Evolutionary conservation across 2,888 invertebrate genomes (phyloP).

Genomic region (Pherbina coryleti): DNA sequence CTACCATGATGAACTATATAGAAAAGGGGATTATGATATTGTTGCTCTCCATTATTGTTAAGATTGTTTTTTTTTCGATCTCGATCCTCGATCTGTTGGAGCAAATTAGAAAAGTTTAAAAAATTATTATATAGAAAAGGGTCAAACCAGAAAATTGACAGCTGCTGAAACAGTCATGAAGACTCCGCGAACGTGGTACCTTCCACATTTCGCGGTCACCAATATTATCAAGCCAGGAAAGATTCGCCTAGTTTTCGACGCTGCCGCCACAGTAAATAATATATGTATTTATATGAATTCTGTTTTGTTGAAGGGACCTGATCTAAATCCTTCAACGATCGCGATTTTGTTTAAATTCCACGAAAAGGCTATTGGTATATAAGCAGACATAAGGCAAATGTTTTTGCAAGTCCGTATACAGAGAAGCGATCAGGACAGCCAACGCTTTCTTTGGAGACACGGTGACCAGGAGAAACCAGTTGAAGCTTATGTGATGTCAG

Average conservation of each 20-base stretch:
- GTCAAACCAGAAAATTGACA: slow-evolving; percentile 45
- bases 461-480: slow-evolving; percentile 24
- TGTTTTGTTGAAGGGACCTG: slow-evolving; percentile 34
- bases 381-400: slow-evolving; percentile 43
- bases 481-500: slow-evolving; percentile 40
- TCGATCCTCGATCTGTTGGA: no score
- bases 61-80: no score
- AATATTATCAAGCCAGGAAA: slow-evolving; percentile 35
- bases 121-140: slow-evolving; percentile 47
- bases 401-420: slow-evolving; percentile 39
- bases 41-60: no score
- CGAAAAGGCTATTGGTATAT: slow-evolving; percentile 23
- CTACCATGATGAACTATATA: slow-evolving; percentile 44
- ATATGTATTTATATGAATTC: slow-evolving; percentile 42
- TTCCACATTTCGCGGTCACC: slow-evolving; percentile 52
- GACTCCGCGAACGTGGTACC: slow-evolving; percentile 12
- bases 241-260: slow-evolving; percentile 41
- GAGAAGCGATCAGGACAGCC: slow-evolving; percentile 40
- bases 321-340: slow-evolving; percentile 36
- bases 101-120: no score
- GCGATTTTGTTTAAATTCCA: neutral
- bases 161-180: slow-evolving; percentile 32
- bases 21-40: no score
- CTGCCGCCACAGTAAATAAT: slow-evolving; percentile 21
- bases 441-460: slow-evolving; percentile 44